Base-by-base conservation (phyloP, 1,140 invertebrate species). In the Temnothorax longispinosus region DNA sequence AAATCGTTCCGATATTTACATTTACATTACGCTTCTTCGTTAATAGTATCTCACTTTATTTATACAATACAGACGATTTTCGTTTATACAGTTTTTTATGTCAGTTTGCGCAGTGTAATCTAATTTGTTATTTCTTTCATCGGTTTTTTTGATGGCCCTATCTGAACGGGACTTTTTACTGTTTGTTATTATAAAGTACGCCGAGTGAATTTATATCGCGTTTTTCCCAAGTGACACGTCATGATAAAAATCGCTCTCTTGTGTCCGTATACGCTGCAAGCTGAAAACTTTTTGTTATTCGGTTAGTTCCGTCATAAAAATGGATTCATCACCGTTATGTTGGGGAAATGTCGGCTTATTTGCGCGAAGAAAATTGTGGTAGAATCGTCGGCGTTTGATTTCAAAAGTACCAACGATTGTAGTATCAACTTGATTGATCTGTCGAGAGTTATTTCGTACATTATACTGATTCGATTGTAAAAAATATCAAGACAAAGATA, bases 401-500 rank as follows among this genome's bases (percentile, higher is more conserved):
- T 76, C 56, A 60, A 85, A 10, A 21, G 27, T 27, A 52, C 15
- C 13, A 44, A 21, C 64, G 38, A 41, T 71, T 3, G n/a, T 11
- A 21, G 2, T 50, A 35, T 27, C 38, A 21, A 50, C 6, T 35
- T 44, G 58, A 54, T 80, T 64, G 21, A 81, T 71, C n/a, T 21
- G 35, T 67, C 47, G 44, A 41, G 10, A 13, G 27, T 27, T 27
- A 1, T 27, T 27, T 27, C 1, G 27, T 27, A 27, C 27, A 27
- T 27, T 27, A 32, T 18, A 56, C 56, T 81, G 71, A 81, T 81
- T 27, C 27, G 27, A 27, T 27, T 27, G 27, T 27, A 27, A 27
- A 27, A 27, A 27, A 27, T 27, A 65, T 76, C 54, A 27, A 67
- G 67, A 86, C 76, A 89, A 89, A 91, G 85, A 91, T 92, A 82